A percentile compares a stretch with the other conserved stretches of the same genome.
Conservation (phyloP, 92 coral and sea anemone species). For the Bergia sp. region DNA sequence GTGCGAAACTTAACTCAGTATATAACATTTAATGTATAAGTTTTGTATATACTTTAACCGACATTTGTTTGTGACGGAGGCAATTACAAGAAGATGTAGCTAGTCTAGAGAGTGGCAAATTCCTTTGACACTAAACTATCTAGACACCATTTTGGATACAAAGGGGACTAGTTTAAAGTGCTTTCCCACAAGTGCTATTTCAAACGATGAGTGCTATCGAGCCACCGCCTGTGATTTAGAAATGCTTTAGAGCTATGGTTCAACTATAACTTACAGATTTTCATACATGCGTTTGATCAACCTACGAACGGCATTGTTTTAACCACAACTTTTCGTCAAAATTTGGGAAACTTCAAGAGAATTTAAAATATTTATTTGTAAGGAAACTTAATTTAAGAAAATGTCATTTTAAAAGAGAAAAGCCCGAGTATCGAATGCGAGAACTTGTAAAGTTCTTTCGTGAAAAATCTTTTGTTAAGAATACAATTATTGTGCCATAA, state of each 20-base stretch:
- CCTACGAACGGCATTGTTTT: not conserved
- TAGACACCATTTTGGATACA: slow-evolving; percentile 17
- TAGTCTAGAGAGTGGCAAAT: slow-evolving; percentile 16
- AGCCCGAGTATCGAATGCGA: slow-evolving; percentile 2
- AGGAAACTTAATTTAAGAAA: slow-evolving; percentile 38
- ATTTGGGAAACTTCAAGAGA: slow-evolving; percentile 43
- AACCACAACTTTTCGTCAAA: slow-evolving; percentile 13
- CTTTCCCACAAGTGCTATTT: slow-evolving; percentile 18
- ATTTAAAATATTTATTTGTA: slow-evolving; percentile 42
- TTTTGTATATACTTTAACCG: slow-evolving; percentile 27
- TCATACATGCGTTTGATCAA: slow-evolving; percentile 24
- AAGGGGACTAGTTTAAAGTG: slow-evolving; percentile 6
- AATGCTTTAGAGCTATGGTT: not conserved
- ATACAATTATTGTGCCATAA: slow-evolving; percentile 41
- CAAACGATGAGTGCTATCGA: slow-evolving; percentile 7
- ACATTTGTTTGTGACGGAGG: not conserved
- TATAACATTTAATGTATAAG: slow-evolving; percentile 21
- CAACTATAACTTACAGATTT: not conserved
- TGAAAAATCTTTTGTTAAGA: slow-evolving; percentile 39
- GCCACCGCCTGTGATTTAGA: not conserved
- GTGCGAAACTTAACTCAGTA: not conserved
- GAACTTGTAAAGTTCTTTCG: slow-evolving; percentile 37
- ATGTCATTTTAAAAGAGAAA: slow-evolving; percentile 35
- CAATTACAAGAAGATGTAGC: not conserved
- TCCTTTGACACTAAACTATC: slow-evolving; percentile 36